Percentiles rank a stretch among this genome's conserved stretches.
phyloP scores from a whole-genome alignment of 1,140 invertebrate genomes.

The Ostrea edulis region DNA sequence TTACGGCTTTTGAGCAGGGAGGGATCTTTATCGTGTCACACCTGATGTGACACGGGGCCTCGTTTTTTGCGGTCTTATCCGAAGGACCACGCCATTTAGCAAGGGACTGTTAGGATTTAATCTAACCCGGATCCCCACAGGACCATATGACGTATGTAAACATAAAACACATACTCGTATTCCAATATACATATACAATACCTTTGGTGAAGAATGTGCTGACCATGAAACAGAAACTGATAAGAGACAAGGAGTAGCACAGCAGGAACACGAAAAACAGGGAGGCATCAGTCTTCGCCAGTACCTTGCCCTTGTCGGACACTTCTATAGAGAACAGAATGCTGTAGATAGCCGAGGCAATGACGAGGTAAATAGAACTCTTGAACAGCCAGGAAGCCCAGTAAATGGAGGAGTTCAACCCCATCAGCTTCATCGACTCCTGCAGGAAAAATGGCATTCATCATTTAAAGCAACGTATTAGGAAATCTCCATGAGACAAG shows the following conservation, averaged over 20 bases:
- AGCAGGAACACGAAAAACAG: conserved; percentile 82
- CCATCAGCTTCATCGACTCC: conserved; percentile 94
- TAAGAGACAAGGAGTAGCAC: conserved; percentile 80
- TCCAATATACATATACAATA: no score
- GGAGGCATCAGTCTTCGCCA: conserved; percentile 78
- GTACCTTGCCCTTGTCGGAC: conserved; percentile 68
- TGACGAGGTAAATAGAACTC: conserved; percentile 85
- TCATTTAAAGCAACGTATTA: neutral
- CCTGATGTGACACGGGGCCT: no score
- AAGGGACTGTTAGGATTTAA: no score
- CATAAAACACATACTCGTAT: no score
- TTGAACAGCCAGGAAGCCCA: conserved; percentile 92
- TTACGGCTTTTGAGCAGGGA: no score
- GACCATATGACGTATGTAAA: no score
- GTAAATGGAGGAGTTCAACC: conserved; percentile 88
- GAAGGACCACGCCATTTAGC: no score
- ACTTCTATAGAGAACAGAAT: conserved; percentile 76
- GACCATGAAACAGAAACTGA: conserved; percentile 82
- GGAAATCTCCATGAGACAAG: no score
- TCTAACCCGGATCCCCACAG: no score
- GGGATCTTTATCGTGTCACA: no score
- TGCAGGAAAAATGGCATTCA: conserved; percentile 66
- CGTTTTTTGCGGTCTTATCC: no score
- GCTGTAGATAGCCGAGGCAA: conserved; percentile 82
- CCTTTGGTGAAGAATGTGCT: conserved; percentile 83